Evolutionary conservation across 2,113 vertebrate species (phyloP).

Genomic region (Tachycineta bicolor): DNA sequence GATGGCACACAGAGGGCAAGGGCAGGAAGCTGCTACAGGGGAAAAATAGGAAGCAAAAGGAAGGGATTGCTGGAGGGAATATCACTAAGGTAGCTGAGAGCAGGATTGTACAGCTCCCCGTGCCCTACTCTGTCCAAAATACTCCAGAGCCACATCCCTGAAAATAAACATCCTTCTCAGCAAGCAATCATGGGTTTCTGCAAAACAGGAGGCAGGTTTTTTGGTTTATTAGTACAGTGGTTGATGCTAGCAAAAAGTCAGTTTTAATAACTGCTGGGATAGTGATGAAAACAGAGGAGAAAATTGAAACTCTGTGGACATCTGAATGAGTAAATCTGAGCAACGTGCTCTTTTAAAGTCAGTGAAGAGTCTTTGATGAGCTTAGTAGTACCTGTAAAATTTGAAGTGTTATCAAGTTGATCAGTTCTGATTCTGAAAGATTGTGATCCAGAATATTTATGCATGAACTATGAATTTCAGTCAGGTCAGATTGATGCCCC

Average conservation of each 20-base stretch:
- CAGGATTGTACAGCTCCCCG: not conserved
- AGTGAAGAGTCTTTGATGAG: not conserved
- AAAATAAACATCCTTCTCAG: not conserved
- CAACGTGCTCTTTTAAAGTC: not conserved
- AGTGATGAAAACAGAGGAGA: not conserved
- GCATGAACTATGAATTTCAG: not conserved
- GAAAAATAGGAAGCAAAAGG: not conserved
- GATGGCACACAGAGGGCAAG: not conserved
- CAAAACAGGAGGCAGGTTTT: not conserved
- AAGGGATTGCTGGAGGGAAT: not conserved
- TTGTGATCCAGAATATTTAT: not conserved
- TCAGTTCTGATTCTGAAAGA: not conserved
- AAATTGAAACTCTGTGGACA: not conserved
- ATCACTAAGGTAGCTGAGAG: not conserved
- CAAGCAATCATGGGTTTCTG: not conserved
- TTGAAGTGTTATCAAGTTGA: not conserved
- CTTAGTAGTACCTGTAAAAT: not conserved
- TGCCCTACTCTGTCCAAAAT: not conserved
- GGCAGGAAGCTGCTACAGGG: not conserved
- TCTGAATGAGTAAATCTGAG: not conserved
- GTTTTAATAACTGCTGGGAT: not conserved
- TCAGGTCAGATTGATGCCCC: not conserved
- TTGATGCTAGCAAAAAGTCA: not conserved
- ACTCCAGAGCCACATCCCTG: not conserved
- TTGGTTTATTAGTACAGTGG: not conserved